A percentile compares a stretch with the other conserved stretches of the same genome.
These are phyloP conservation scores for Subacronicta megacephala DNA, from an alignment of 2,888 invertebrate species.

Conservation along the genomic window DNA sequence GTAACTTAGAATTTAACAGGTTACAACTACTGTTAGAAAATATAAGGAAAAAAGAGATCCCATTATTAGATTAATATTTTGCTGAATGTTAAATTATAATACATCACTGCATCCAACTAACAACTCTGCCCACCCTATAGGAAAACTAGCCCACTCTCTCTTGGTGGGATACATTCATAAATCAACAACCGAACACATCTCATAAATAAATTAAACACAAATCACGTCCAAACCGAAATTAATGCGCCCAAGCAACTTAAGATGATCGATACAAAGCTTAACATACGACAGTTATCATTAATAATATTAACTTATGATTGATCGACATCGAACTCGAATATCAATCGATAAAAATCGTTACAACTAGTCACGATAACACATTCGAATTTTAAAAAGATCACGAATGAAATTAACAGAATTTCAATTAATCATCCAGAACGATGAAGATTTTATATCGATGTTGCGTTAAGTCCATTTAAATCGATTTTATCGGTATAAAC, in stretches of 20 bases:
- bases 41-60: too few relatives aligned
- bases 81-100: neutral
- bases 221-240: constrained; percentile 44
- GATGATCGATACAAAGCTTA: constrained; percentile 79
- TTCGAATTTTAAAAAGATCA: constrained; percentile 57
- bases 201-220: constrained; percentile 52
- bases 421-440: constrained; percentile 55
- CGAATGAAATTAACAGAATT: constrained; percentile 57
- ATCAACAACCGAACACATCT: constrained; percentile 40
- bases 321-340: constrained; percentile 71
- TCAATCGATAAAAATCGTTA: constrained; percentile 61
- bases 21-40: too few relatives aligned
- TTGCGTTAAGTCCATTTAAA: constrained; percentile 44
- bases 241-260: constrained; percentile 62
- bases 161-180: constrained; percentile 44
- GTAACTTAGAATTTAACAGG: too few relatives aligned
- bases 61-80: neutral
- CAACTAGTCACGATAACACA: constrained; percentile 65
- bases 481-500: constrained; percentile 64
- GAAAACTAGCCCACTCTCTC: constrained; percentile 21
- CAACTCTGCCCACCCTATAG: constrained; percentile 20
- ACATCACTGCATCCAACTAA: neutral
- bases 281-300: constrained; percentile 78
- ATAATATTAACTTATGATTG: constrained; percentile 81
- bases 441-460: constrained; percentile 55